Conservation (phyloP, 2,888 invertebrate species). For the Drosophila mercatorum region DNA sequence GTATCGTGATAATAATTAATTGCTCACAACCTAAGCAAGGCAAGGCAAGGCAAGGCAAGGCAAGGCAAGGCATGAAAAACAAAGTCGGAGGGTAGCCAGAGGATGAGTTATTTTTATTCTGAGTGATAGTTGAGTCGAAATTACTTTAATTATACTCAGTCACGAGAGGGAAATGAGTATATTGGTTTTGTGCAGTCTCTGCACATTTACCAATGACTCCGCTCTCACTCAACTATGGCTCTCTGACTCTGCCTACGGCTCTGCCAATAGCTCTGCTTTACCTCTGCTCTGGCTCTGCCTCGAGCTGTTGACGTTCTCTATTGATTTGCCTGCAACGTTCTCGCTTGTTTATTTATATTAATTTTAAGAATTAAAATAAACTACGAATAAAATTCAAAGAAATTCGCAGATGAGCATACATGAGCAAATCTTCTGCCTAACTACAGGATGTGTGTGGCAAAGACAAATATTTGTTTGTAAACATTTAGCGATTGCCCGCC, state of each 20-base stretch:
- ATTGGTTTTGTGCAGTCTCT: too few species aligned
- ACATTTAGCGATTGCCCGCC: slow-evolving; percentile 30
- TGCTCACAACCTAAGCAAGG: not conserved
- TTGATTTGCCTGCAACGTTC: too few species aligned
- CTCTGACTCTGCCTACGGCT: too few species aligned
- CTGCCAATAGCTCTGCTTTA: too few species aligned
- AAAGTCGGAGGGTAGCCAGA: slow-evolving; percentile 4
- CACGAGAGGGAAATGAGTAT: too few species aligned
- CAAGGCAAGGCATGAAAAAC: slow-evolving; percentile 4
- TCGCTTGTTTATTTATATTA: not conserved
- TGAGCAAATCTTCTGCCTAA: not conserved
- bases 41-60: not conserved
- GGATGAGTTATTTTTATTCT: slow-evolving; percentile 13
- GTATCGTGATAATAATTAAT: slow-evolving; percentile 30
- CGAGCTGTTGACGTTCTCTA: too few species aligned
- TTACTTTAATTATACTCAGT: not conserved
- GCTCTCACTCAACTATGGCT: too few species aligned
- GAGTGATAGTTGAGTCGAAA: not conserved
- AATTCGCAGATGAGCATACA: not conserved
- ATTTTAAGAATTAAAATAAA: not conserved
- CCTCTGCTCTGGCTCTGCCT: too few species aligned
- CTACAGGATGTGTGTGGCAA: not conserved
- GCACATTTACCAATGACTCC: too few species aligned
- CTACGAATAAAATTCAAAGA: too few species aligned
- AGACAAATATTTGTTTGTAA: slow-evolving; percentile 43